phyloP scores from a whole-genome alignment of 2,888 invertebrate genomes.

The Apotomis capreana region DNA sequence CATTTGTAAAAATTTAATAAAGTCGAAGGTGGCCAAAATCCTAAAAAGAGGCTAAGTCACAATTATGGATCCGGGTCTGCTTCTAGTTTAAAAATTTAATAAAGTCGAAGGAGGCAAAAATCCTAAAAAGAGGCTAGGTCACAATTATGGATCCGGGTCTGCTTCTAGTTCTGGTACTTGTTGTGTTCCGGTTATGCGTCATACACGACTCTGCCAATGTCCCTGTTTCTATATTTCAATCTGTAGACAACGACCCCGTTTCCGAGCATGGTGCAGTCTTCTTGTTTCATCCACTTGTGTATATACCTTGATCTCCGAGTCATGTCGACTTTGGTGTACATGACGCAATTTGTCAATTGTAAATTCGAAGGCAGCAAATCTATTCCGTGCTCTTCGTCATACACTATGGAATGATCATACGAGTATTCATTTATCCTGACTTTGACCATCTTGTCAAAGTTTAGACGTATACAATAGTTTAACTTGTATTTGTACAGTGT shows the following conservation, averaged over 20 bases:
- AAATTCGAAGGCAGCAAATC: neutral
- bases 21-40: neutral
- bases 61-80: too few relatives aligned
- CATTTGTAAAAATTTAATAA: neutral
- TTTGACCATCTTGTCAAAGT: neutral
- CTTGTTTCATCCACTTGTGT: neutral
- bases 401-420: neutral
- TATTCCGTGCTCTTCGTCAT: neutral
- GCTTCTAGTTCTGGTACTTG: too few relatives aligned
- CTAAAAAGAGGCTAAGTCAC: too few relatives aligned
- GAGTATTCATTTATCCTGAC: neutral
- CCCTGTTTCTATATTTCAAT: neutral
- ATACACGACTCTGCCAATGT: neutral
- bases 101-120: too few relatives aligned
- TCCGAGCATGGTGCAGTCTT: neutral
- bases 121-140: too few relatives aligned
- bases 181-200: too few relatives aligned
- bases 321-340: neutral
- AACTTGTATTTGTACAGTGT: neutral
- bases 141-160: too few relatives aligned
- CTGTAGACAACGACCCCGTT: neutral
- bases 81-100: too few relatives aligned
- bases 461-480: neutral
- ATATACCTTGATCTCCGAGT: neutral
- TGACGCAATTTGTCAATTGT: neutral